phyloP scores from a whole-genome alignment of 2,797 vertebrate genomes.

The Galagoides demidoff region DNA sequence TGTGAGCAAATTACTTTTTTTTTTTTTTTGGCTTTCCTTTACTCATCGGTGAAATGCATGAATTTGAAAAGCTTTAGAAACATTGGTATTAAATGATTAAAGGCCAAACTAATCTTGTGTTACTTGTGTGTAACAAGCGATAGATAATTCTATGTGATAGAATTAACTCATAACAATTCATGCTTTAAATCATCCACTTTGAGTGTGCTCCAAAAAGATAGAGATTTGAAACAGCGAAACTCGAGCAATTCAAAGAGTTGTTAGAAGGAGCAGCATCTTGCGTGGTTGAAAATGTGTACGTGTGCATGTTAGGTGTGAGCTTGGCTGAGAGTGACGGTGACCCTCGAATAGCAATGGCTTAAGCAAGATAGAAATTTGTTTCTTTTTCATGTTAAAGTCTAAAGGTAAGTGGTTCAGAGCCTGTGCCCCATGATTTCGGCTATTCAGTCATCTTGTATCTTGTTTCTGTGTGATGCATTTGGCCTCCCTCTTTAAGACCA shows the following conservation, averaged over 20 bases:
- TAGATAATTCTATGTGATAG: background rate
- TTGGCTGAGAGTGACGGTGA: background rate
- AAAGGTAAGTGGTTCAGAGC: background rate
- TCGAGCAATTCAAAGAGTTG: background rate
- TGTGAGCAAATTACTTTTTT: constrained; percentile 10
- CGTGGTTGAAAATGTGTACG: background rate
- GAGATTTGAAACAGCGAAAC: constrained; percentile 4
- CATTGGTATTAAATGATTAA: constrained; percentile 15
- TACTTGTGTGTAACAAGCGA: background rate
- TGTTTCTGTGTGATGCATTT: background rate
- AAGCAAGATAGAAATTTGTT: background rate
- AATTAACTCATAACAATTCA: background rate
- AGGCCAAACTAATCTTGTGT: background rate
- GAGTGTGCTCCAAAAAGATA: constrained; percentile 6
- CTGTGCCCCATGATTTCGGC: background rate
- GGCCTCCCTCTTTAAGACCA: background rate
- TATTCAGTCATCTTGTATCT: background rate
- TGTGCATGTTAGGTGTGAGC: background rate
- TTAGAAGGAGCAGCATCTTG: background rate
- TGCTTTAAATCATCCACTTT: background rate
- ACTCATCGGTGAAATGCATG: constrained; percentile 13
- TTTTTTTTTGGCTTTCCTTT: constrained; percentile 5
- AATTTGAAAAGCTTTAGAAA: constrained; percentile 12
- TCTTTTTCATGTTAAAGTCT: constrained; percentile 15
- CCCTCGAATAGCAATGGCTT: background rate